Evolutionary conservation across 2,113 vertebrate genomes (phyloP).

Genomic region (Lontra canadensis): DNA sequence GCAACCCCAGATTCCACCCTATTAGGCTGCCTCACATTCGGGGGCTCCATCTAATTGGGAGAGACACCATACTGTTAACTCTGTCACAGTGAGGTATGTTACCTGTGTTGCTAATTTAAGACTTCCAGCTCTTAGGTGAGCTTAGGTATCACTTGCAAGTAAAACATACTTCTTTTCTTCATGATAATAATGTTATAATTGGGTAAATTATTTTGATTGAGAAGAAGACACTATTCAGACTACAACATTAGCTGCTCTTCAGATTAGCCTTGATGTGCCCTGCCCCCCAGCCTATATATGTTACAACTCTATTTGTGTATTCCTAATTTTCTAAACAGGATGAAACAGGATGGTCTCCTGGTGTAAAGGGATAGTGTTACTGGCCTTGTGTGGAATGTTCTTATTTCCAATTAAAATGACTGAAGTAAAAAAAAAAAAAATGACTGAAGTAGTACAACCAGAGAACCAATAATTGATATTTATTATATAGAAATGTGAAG

Average conservation of each 20-base stretch:
- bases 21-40: not conserved
- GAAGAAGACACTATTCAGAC: not conserved
- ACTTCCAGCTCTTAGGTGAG: not conserved
- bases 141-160: constrained; percentile 9
- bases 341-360: not conserved
- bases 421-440: constrained; percentile 26
- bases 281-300: not conserved
- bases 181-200: not conserved
- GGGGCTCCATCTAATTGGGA: not conserved
- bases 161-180: not conserved
- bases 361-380: not conserved
- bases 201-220: constrained; percentile 7
- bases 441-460: constrained; percentile 35
- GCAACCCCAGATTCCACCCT: not conserved
- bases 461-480: constrained; percentile 52
- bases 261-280: not conserved
- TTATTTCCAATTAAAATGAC: constrained; percentile 44
- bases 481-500: constrained; percentile 70
- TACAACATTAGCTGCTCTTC: not conserved
- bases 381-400: not conserved
- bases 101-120: not conserved
- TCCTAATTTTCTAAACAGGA: not conserved
- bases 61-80: not conserved
- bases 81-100: not conserved
- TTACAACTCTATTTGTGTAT: not conserved